phyloP scores from a whole-genome alignment of 2,888 invertebrate species.

The Hirtodrosophila confusa region DNA sequence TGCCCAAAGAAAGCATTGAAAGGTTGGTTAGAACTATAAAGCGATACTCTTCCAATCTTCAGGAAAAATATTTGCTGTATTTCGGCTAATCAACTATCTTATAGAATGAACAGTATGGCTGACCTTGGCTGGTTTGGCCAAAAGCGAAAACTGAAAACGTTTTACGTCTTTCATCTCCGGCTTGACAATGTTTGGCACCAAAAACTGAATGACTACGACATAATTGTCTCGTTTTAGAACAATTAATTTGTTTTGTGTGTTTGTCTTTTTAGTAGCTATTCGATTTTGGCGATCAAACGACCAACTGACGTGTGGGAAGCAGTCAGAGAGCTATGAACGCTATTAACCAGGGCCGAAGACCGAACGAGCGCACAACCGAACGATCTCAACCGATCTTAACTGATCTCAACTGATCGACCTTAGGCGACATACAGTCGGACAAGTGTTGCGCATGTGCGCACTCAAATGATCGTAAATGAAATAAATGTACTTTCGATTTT shows the following conservation, averaged over 20 bases:
- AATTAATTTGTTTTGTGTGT: conserved; percentile 59
- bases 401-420: conserved; percentile 27
- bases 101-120: conserved; percentile 21
- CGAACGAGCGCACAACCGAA: conserved; percentile 2
- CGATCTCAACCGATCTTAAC: neutral
- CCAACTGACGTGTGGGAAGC: no score
- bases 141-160: neutral
- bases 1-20: no score
- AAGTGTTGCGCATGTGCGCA: conserved; percentile 40
- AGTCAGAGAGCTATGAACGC: neutral
- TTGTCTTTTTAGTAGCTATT: conserved; percentile 37
- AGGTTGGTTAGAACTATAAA: no score
- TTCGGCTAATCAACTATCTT: no score
- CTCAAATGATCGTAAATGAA: conserved; percentile 65
- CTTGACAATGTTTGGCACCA: neutral
- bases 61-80: no score
- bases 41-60: no score
- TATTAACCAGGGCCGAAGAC: conserved; percentile 27
- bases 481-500: conserved; percentile 69
- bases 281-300: conserved; percentile 20
- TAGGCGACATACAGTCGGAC: conserved; percentile 26
- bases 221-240: conserved; percentile 58
- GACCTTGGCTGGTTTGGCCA: conserved; percentile 30
- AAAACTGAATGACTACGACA: conserved; percentile 29
- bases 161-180: conserved; percentile 49